Evolutionary conservation across 1,140 invertebrate species (phyloP).

Genomic region (Hylaeus volcanicus): DNA sequence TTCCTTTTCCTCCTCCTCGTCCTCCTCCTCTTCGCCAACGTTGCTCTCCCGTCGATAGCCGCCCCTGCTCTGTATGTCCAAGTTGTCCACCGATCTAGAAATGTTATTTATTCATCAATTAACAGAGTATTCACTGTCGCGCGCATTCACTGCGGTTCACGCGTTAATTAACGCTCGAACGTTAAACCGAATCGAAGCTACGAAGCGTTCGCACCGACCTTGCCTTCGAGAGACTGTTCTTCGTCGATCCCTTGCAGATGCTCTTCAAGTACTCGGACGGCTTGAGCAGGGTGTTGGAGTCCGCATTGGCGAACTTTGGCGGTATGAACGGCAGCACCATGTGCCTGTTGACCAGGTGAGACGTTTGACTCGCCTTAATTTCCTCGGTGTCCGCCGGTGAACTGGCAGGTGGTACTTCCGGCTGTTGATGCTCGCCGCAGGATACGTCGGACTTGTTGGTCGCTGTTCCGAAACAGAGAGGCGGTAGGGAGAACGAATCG

Average conservation of each 20-base stretch:
- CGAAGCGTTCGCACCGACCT: constrained; percentile 66
- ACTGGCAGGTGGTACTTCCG: constrained; percentile 74
- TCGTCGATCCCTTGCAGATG: constrained; percentile 82
- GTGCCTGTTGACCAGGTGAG: constrained; percentile 89
- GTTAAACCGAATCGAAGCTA: background rate
- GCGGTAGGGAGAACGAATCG: constrained; percentile 55
- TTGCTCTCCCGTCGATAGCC: constrained; percentile 20
- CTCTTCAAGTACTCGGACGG: constrained; percentile 94
- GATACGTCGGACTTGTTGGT: constrained; percentile 78
- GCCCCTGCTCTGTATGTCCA: constrained; percentile 74
- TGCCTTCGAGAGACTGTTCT: constrained; percentile 76
- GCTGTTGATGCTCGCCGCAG: constrained; percentile 67
- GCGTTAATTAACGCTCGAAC: no score
- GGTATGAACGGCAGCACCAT: constrained; percentile 92
- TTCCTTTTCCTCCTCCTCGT: constrained; percentile 13
- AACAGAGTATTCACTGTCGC: no score
- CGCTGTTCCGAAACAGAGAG: constrained; percentile 76
- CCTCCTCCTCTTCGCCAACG: constrained; percentile 40
- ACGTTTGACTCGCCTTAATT: constrained; percentile 73
- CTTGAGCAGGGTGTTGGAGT: constrained; percentile 91
- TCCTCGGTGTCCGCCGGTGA: constrained; percentile 72
- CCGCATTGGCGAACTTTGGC: constrained; percentile 89
- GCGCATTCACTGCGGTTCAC: background rate
- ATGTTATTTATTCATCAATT: no score
- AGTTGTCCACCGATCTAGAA: constrained; percentile 78